A percentile compares a stretch with the other conserved stretches of the same genome.
Evolutionary conservation across 2,888 invertebrate species (phyloP).

Genomic region (Chloroclysta siterata): DNA sequence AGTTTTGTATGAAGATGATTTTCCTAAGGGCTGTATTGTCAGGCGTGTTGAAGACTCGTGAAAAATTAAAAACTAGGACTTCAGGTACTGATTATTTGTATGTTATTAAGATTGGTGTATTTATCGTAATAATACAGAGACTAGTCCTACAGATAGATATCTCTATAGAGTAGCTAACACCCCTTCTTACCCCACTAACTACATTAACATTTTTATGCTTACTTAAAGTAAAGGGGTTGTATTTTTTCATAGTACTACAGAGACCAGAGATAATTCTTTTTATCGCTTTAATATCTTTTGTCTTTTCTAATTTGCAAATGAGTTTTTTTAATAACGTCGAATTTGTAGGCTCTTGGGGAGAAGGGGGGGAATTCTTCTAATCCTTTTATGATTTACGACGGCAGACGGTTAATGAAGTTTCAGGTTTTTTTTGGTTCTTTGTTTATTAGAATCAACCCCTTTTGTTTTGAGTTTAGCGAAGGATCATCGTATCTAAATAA

Average conservation of each 20-base stretch:
- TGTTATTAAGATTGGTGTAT: no score
- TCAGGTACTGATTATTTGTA: no score
- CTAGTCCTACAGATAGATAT: conserved; percentile 11
- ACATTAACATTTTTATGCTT: conserved; percentile 40
- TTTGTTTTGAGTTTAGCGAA: conserved; percentile 38
- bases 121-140: conserved; percentile 1
- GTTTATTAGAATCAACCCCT: conserved; percentile 58
- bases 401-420: conserved; percentile 61
- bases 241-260: conserved; percentile 60
- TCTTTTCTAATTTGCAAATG: conserved; percentile 83
- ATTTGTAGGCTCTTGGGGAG: conserved; percentile 64
- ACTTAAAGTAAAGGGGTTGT: conserved; percentile 42
- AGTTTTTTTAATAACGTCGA: conserved; percentile 83
- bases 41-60: no score
- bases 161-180: conserved; percentile 27
- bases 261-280: conserved; percentile 77
- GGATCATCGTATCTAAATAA: neutral
- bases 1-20: no score
- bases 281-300: conserved; percentile 82
- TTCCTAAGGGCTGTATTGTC: no score
- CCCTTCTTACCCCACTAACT: conserved; percentile 33
- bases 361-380: conserved; percentile 46
- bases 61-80: no score
- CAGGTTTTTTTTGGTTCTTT: conserved; percentile 47
- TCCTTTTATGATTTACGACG: conserved; percentile 77